Evolutionary conservation across 1,140 invertebrate genomes (phyloP).

Genomic region (Drosophila bocki): DNA sequence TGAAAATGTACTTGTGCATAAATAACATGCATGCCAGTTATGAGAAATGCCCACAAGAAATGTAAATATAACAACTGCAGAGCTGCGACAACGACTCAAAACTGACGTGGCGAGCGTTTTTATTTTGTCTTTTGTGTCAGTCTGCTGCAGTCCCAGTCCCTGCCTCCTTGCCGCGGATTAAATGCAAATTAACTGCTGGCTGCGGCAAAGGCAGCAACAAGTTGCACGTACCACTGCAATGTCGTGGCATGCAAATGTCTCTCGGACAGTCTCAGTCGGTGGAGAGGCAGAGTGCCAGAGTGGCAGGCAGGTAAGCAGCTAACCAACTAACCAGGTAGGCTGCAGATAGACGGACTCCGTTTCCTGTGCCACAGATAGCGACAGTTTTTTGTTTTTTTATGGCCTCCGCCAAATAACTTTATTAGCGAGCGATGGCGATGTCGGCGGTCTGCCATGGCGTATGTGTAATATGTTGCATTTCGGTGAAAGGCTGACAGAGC

Average conservation of each 20-base stretch:
- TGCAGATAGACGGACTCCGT: constrained; percentile 41
- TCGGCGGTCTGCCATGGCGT: constrained; percentile 41
- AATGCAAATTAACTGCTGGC: constrained; percentile 80
- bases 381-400: constrained; percentile 66
- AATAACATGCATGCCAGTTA: constrained; percentile 52
- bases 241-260: constrained; percentile 66
- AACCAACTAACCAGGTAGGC: constrained; percentile 27
- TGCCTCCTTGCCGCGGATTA: constrained; percentile 61
- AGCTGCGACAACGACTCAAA: constrained; percentile 56
- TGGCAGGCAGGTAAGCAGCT: constrained; percentile 36
- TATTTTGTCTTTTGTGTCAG: constrained; percentile 42
- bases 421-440: constrained; percentile 60
- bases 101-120: constrained; percentile 56
- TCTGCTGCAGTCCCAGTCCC: constrained; percentile 7
- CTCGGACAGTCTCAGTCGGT: constrained; percentile 16
- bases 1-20: constrained; percentile 40
- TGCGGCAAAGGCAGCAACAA: constrained; percentile 66
- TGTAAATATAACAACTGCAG: constrained; percentile 48
- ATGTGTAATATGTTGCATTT: constrained; percentile 52
- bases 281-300: constrained; percentile 28
- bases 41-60: constrained; percentile 45
- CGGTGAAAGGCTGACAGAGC: constrained; percentile 69
- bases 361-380: constrained; percentile 80
- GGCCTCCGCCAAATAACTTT: constrained; percentile 71
- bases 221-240: constrained; percentile 72